A percentile compares a stretch with the other conserved stretches of the same genome.
These are phyloP conservation scores for Cyprinodon diabolis DNA, from an alignment of 2,797 vertebrate genomes.

Conservation along the genomic window DNA sequence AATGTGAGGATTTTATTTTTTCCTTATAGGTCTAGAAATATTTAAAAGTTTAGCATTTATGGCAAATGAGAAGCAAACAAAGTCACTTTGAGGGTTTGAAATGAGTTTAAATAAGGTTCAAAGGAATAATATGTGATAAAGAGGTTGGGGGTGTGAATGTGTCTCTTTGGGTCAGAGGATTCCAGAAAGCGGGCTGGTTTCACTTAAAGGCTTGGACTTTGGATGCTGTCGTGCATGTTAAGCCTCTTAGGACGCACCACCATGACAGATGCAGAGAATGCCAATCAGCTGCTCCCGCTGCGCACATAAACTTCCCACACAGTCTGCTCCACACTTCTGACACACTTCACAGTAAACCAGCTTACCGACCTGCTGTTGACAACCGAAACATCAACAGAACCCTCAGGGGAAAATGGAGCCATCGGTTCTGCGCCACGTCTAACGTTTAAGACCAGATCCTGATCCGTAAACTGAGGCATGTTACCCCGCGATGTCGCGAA, in stretches of 20 bases:
- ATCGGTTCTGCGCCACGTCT: background rate
- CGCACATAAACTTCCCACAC: slow-evolving; percentile 31
- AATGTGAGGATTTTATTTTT: background rate
- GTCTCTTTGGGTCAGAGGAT: slow-evolving; percentile 33
- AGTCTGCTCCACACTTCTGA: slow-evolving; percentile 17
- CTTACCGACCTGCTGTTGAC: too few relatives aligned
- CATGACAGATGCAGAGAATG: slow-evolving; percentile 64
- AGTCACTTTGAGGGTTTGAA: background rate
- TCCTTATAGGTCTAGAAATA: background rate
- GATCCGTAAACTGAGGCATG: slow-evolving; percentile 36
- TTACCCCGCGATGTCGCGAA: slow-evolving; percentile 57
- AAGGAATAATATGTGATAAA: background rate
- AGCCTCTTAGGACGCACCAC: slow-evolving; percentile 64
- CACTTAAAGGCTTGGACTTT: slow-evolving; percentile 55
- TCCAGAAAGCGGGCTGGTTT: slow-evolving; percentile 46
- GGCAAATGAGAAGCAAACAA: background rate
- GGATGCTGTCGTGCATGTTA: slow-evolving; percentile 53
- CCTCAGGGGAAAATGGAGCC: slow-evolving; percentile 2
- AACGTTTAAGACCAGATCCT: background rate
- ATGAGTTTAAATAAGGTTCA: background rate
- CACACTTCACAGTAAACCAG: background rate
- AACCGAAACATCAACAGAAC: background rate
- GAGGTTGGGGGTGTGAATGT: slow-evolving; percentile 8
- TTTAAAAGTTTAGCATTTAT: background rate
- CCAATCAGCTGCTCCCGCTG: slow-evolving; percentile 66